Evolutionary conservation across 2,113 vertebrate species (phyloP).

Genomic region (Lepus europaeus): DNA sequence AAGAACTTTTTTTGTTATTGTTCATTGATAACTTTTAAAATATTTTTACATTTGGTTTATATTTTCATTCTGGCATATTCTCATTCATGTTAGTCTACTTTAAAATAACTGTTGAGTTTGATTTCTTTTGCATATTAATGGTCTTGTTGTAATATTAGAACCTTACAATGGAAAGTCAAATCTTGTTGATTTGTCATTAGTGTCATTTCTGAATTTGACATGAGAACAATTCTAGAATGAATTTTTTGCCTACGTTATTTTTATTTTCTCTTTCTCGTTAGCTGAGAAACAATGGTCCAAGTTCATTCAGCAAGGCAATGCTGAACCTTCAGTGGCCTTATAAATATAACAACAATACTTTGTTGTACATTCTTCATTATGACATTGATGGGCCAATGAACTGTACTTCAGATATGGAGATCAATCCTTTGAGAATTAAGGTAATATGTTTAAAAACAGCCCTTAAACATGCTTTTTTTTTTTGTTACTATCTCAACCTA

Average conservation of each 20-base stretch:
- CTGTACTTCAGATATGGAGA: constrained; percentile 93
- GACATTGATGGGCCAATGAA: constrained; percentile 97
- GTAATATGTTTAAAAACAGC: constrained; percentile 83
- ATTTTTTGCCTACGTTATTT: constrained; percentile 9
- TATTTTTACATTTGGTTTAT: not conserved
- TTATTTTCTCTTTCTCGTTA: constrained; percentile 81
- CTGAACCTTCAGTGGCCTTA: constrained; percentile 94
- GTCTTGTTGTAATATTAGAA: not conserved
- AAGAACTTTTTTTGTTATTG: not conserved
- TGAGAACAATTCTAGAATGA: not conserved
- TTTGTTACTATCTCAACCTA: not conserved
- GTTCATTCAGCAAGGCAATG: constrained; percentile 96
- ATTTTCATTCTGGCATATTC: not conserved
- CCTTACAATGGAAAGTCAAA: not conserved
- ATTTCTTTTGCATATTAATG: not conserved
- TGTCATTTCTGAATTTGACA: not conserved
- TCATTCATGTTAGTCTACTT: not conserved
- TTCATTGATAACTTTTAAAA: not conserved
- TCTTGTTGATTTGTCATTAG: not conserved
- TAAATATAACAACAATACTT: constrained; percentile 90
- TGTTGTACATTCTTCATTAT: constrained; percentile 93
- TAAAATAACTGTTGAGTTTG: constrained; percentile 1
- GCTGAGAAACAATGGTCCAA: constrained; percentile 96
- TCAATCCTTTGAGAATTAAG: constrained; percentile 95
- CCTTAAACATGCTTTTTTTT: not conserved